Evolutionary conservation across 2,888 invertebrate genomes (phyloP).

Genomic region (Brachypalpus laphriformis): DNA sequence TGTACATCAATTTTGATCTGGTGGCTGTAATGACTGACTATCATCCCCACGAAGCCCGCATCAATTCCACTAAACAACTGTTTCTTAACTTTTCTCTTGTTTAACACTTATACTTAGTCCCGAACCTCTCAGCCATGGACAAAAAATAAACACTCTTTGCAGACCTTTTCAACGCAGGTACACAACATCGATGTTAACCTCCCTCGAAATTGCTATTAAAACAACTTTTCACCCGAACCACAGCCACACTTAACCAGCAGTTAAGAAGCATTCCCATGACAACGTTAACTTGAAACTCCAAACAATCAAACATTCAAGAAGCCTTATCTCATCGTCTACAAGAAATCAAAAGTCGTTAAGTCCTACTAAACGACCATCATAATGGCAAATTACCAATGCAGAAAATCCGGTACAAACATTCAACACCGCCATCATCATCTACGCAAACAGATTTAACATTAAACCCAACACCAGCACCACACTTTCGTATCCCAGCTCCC

Average conservation of each 20-base stretch:
- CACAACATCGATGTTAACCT: background rate
- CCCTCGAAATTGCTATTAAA: background rate
- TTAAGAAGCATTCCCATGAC: background rate
- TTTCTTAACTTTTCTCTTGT: too few relatives aligned
- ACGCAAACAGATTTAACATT: conserved; percentile 23
- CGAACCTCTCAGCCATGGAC: too few relatives aligned
- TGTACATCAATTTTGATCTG: too few relatives aligned
- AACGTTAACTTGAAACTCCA: background rate
- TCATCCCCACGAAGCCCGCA: too few relatives aligned
- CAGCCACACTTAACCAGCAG: background rate
- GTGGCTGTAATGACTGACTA: too few relatives aligned
- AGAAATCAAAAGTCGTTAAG: conserved; percentile 40
- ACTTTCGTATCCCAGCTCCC: background rate
- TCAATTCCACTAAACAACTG: too few relatives aligned
- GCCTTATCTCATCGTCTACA: conserved; percentile 2
- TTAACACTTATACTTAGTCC: too few relatives aligned
- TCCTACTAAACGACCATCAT: conserved; percentile 31
- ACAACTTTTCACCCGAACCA: background rate
- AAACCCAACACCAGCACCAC: background rate
- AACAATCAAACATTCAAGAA: conserved; percentile 31
- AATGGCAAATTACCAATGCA: conserved; percentile 40
- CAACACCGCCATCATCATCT: conserved; percentile 9
- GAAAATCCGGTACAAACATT: conserved; percentile 23
- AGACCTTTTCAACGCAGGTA: background rate
- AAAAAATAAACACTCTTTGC: background rate